These are phyloP conservation scores for Aurelia sp. DNA, from an alignment of 30 jellyfish, hydroid and myxozoan species.

Conservation along the genomic window DNA sequence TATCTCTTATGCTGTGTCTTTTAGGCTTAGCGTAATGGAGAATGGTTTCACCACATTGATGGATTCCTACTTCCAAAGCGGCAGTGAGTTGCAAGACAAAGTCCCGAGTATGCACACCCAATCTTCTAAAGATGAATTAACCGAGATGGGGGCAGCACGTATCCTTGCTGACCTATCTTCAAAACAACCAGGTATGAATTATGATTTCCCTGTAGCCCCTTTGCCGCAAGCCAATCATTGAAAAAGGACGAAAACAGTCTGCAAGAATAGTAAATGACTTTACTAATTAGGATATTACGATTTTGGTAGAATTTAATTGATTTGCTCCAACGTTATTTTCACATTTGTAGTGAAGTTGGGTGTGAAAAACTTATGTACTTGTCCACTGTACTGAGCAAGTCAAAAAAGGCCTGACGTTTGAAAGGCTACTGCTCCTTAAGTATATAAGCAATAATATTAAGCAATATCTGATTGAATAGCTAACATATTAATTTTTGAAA, in stretches of 20 bases:
- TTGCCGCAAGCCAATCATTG: not conserved
- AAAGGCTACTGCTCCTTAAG: no score
- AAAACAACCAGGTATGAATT: slow-evolving; percentile 14
- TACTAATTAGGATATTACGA: not conserved
- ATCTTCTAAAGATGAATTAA: slow-evolving; percentile 39
- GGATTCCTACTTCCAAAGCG: slow-evolving; percentile 32
- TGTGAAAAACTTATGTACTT: no score
- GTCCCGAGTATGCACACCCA: slow-evolving; percentile 20
- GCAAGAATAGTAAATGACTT: no score
- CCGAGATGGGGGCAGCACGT: slow-evolving; percentile 74
- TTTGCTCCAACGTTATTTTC: not conserved
- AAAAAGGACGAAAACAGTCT: no score
- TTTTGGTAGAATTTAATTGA: not conserved
- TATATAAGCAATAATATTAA: no score
- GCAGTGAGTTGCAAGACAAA: slow-evolving; percentile 16
- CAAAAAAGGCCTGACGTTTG: no score
- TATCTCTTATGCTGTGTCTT: no score
- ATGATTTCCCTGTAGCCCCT: slow-evolving; percentile 12
- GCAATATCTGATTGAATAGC: no score
- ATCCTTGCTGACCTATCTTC: slow-evolving; percentile 64
- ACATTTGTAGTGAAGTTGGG: no score
- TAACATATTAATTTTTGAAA: no score
- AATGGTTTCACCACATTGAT: slow-evolving; percentile 2
- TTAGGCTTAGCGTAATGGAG: no score
- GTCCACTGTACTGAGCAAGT: no score